phyloP scores from a whole-genome alignment of 2,797 vertebrate species.

The Sebastes umbrosus region DNA sequence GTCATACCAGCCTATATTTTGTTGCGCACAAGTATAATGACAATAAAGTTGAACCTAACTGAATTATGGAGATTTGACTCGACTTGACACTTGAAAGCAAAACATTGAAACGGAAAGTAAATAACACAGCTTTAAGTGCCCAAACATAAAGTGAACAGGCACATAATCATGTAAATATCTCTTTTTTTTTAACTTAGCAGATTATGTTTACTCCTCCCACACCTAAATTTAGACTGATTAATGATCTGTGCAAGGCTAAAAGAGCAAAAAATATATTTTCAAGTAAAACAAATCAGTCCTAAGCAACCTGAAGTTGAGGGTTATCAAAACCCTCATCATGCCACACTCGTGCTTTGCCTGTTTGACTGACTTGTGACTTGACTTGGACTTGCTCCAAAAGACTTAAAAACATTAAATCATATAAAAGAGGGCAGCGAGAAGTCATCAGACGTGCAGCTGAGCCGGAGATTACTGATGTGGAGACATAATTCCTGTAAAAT shows the following conservation, averaged over 20 bases:
- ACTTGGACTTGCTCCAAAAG: slow-evolving; percentile 9
- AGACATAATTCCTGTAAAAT: slow-evolving; percentile 55
- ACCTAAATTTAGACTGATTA: not conserved
- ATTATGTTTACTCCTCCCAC: not conserved
- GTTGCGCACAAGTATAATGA: not conserved
- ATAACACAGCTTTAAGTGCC: not conserved
- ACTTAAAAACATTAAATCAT: slow-evolving; percentile 29
- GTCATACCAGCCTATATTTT: not conserved
- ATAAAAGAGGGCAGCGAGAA: slow-evolving; percentile 9
- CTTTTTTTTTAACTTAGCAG: not conserved
- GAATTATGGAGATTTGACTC: not conserved
- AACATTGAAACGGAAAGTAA: not conserved
- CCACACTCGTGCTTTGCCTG: not conserved
- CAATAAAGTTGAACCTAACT: not conserved
- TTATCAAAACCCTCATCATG: not conserved
- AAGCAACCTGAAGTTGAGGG: not conserved
- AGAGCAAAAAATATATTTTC: not conserved
- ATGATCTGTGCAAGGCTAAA: not conserved
- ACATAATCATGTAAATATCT: not conserved
- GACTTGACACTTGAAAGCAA: not conserved
- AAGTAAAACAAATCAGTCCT: not conserved
- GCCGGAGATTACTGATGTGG: slow-evolving; percentile 38
- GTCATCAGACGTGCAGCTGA: slow-evolving; percentile 43
- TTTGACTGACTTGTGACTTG: not conserved
- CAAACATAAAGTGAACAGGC: not conserved